These are phyloP conservation scores for Xiphophorus couchianus DNA, from an alignment of 2,113 vertebrate species.

Conservation along the genomic window DNA sequence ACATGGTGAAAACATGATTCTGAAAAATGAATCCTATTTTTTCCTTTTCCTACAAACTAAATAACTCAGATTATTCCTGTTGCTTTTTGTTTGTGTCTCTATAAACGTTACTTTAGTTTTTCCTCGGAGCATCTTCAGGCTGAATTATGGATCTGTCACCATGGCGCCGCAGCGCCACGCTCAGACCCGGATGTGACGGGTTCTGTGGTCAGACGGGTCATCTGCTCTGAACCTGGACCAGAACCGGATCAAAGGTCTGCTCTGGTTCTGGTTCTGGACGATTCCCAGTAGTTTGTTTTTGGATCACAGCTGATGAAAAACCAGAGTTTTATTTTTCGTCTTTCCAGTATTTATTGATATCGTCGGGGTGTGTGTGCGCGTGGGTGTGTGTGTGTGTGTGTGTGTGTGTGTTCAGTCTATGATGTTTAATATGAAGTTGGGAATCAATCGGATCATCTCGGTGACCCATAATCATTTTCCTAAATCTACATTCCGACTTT, in stretches of 20 bases:
- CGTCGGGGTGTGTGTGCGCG: constrained; percentile 2
- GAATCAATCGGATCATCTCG: background rate
- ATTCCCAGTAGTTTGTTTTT: too few relatives aligned
- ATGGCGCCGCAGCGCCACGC: too few relatives aligned
- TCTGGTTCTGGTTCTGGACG: too few relatives aligned
- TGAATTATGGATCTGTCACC: background rate
- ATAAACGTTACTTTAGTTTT: too few relatives aligned
- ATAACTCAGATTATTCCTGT: too few relatives aligned
- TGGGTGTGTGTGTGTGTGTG: constrained; percentile 13
- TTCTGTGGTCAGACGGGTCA: background rate
- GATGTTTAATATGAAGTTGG: constrained; percentile 23
- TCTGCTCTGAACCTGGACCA: background rate
- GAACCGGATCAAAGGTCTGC: too few relatives aligned
- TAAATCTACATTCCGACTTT: constrained; percentile 61
- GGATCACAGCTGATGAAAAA: background rate
- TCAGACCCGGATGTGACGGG: background rate
- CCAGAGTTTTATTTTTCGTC: constrained; percentile 21
- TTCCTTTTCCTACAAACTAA: too few relatives aligned
- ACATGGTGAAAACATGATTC: too few relatives aligned
- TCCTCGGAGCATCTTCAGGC: background rate
- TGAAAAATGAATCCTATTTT: too few relatives aligned
- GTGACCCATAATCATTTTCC: background rate
- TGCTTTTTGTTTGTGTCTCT: too few relatives aligned
- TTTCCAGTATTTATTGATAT: constrained; percentile 50
- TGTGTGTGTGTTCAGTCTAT: constrained; percentile 52